phyloP scores from a whole-genome alignment of 1,140 invertebrate species.

The Heliconius melpomene region DNA sequence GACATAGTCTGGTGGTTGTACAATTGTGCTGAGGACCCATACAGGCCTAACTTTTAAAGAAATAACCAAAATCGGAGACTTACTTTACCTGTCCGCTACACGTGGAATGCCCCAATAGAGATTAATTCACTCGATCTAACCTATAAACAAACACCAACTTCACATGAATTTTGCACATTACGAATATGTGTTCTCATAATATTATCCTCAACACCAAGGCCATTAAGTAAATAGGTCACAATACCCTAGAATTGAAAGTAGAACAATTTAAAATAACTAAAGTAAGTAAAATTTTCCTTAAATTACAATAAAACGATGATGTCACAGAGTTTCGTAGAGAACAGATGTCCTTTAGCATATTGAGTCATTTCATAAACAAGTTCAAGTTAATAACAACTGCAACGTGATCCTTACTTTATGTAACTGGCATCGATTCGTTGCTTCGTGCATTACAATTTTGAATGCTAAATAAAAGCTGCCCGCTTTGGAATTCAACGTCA shows the following conservation, averaged over 20 bases:
- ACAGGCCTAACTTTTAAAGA: no score
- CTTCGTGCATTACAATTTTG: background rate
- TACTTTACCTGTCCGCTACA: no score
- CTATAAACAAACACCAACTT: background rate
- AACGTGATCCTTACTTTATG: background rate
- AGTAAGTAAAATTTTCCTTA: slow-evolving; percentile 34
- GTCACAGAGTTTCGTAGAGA: slow-evolving; percentile 29
- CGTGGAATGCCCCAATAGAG: no score
- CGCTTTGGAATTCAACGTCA: no score
- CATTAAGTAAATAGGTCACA: slow-evolving; percentile 20
- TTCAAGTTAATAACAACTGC: slow-evolving; percentile 16
- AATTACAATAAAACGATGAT: slow-evolving; percentile 4
- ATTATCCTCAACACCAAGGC: slow-evolving; percentile 29
- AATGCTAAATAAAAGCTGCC: no score
- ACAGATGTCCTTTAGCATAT: slow-evolving; percentile 34
- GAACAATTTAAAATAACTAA: slow-evolving; percentile 21
- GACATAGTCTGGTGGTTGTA: no score
- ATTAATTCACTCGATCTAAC: no score
- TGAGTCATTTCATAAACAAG: slow-evolving; percentile 27
- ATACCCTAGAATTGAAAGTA: slow-evolving; percentile 31
- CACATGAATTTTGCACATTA: background rate
- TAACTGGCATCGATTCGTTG: background rate
- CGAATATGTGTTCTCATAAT: background rate
- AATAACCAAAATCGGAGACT: no score
- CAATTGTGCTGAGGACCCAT: no score